Evolutionary conservation across 2,888 invertebrate species (phyloP), one percentile per base, ranked within the genome.

Genomic region (Phasia obesa): DNA sequence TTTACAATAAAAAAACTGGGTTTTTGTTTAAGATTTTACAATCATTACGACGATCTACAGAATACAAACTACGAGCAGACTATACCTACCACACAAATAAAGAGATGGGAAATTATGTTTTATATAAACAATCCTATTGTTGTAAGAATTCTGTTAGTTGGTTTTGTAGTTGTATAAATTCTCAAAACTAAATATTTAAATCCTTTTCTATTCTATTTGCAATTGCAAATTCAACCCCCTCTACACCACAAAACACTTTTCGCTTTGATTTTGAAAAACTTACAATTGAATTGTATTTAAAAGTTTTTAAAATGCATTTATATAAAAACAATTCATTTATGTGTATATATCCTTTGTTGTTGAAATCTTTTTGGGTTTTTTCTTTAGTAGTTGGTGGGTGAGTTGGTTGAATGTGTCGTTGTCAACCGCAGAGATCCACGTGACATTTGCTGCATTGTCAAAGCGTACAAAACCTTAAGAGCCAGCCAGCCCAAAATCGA

Each of bases 351-450:
- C 31, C 27, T 38, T 79, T 79, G 65, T 79, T 77, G 42, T 69
- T 73, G 15, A 69, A 80, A 74, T 73, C 73, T 77, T 77, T 74
- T 25, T 38, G 49, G 69, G 62, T 35, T 55, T 25, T 25, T 38
- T 21, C 44, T 27, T 59, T 19, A 17, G 31, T n/a, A 11, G 15
- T 23, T 64, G 65, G 74, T 77, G 81, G 69, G 73, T 77, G 84
- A 59, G 73, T 70, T 70, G 67, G 73, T 64, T 73, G 74, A 73
- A 80, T 85, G 81, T 77, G 78, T 75, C 82, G 70, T 82, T 85
- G 86, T 86, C 86, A 86, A 70, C 85, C 85, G 60, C 86, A 86
- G 86, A 76, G 85, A 70, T 80, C 81, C 85, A 85, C 81, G 86
- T 85, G 85, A 84, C 83, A 84, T 31, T 77, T 77, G 38, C 69